Evolutionary conservation across 1,140 invertebrate species (phyloP).

Genomic region (Zaprionus vittiger): DNA sequence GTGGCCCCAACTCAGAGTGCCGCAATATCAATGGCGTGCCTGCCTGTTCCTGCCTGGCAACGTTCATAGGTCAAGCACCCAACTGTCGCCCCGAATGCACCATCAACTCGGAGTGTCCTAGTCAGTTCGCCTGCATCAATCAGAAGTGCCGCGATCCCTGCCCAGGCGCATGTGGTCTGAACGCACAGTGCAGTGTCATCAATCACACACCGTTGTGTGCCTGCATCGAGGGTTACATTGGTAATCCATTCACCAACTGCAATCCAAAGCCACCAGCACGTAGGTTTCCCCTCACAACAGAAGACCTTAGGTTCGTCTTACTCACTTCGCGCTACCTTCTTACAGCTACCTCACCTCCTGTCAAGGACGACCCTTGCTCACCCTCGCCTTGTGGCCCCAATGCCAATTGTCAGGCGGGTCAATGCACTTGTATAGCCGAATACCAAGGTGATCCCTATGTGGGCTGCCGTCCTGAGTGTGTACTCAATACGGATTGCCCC

Average conservation of each 20-base stretch:
- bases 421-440: slow-evolving; percentile 90
- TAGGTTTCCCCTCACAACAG: slow-evolving; percentile 38
- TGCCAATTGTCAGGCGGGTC: slow-evolving; percentile 91
- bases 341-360: slow-evolving; percentile 64
- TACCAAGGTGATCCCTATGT: slow-evolving; percentile 94
- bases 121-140: slow-evolving; percentile 91
- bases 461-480: slow-evolving; percentile 93
- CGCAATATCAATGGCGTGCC: slow-evolving; percentile 88
- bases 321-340: slow-evolving; percentile 17
- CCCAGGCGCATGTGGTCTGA: slow-evolving; percentile 92
- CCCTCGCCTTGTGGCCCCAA: slow-evolving; percentile 93
- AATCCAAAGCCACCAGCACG: slow-evolving; percentile 85
- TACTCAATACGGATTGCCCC: slow-evolving; percentile 92
- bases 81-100: slow-evolving; percentile 93
- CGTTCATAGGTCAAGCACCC: slow-evolving; percentile 91
- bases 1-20: slow-evolving; percentile 93
- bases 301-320: neutral
- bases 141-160: slow-evolving; percentile 93
- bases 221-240: slow-evolving; percentile 89
- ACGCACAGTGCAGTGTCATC: slow-evolving; percentile 89
- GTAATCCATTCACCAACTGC: slow-evolving; percentile 90
- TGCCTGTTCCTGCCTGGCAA: slow-evolving; percentile 91
- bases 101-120: slow-evolving; percentile 92
- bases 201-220: slow-evolving; percentile 87
- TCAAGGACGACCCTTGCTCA: slow-evolving; percentile 86